Evolutionary conservation across 2,888 invertebrate genomes (phyloP), one percentile per base, ranked within the genome.

Genomic region (Suillia variegata): DNA sequence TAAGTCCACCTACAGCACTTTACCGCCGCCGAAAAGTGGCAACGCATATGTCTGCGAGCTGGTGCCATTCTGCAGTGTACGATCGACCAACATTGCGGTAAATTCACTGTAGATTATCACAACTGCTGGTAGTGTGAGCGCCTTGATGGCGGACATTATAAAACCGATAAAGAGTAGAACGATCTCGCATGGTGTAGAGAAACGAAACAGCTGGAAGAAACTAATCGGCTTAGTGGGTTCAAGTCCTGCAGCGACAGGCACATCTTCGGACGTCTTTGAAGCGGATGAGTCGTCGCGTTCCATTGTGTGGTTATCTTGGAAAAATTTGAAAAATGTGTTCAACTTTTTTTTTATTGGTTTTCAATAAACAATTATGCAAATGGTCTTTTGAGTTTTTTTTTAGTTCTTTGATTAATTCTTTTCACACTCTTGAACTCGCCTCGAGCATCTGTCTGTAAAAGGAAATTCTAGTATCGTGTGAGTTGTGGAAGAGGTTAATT

Each of bases 91-190:
- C 65, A 90, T 83, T 18, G 89, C 84, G 0, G 89, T 88, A 76
- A 91, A 88, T 79, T 90, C 88, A 73, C 90, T 91, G 76, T 91
- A 91, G 47, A 89, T 83, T 66, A 91, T 88, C 26, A 89, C 86
- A 31, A 89, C 87, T 18, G 87, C 80, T 1, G 91, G 90, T 71
- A 90, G 85, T 66, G 87, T 86, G 47, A 88, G 74, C 1, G 88
- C 88, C 75, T 87, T 87, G 58, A 89, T 73, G 20, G 83, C 79
- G 42, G 88, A 87, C 75, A 87, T 82, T 18, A 89, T 56, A 56
- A 88, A 74, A 2, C 87, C 90, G 33, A 86, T 63, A 50, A 85
- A 66, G 10, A 88, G 78, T 56, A 85, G 74, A 51, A 85, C 64
- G 56, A 86, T 69, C 81, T 89, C 89, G 68, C 83, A 83, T 74